A percentile compares a stretch with the other conserved stretches of the same genome.
Conservation (phyloP, 2,888 invertebrate species). For the Agrotis clavis region DNA sequence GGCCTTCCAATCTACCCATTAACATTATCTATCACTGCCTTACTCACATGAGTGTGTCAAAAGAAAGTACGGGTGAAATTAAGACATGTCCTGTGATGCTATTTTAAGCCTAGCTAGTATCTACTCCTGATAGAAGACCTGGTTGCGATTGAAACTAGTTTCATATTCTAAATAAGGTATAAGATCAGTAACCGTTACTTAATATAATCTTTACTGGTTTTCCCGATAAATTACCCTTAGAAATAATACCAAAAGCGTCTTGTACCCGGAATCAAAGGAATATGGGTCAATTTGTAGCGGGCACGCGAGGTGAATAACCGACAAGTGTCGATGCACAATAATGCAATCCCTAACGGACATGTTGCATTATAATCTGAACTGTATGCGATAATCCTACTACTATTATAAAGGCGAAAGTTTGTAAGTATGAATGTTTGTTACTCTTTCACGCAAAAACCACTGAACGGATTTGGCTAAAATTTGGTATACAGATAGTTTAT, state of each 20-base stretch:
- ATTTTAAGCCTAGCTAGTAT: neutral
- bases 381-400: constrained; percentile 12
- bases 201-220: neutral
- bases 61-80: neutral
- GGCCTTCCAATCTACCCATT: too few relatives aligned
- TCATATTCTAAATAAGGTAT: neutral
- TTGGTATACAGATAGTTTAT: too few relatives aligned
- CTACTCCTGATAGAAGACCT: constrained; percentile 4
- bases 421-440: too few relatives aligned
- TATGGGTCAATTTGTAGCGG: constrained; percentile 14
- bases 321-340: constrained; percentile 1
- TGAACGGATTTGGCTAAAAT: too few relatives aligned
- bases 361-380: constrained; percentile 8
- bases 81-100: neutral
- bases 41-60: too few relatives aligned
- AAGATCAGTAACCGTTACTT: neutral
- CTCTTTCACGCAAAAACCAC: too few relatives aligned
- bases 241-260: neutral
- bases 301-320: constrained; percentile 36
- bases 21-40: too few relatives aligned
- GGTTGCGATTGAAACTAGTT: constrained; percentile 5
- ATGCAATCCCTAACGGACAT: constrained; percentile 35
- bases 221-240: neutral
- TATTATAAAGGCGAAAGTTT: too few relatives aligned
- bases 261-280: constrained; percentile 4